Evolutionary conservation across 2,888 invertebrate genomes (phyloP), one percentile per base, ranked within the genome.

Genomic region (Shargacucullia verbasci): DNA sequence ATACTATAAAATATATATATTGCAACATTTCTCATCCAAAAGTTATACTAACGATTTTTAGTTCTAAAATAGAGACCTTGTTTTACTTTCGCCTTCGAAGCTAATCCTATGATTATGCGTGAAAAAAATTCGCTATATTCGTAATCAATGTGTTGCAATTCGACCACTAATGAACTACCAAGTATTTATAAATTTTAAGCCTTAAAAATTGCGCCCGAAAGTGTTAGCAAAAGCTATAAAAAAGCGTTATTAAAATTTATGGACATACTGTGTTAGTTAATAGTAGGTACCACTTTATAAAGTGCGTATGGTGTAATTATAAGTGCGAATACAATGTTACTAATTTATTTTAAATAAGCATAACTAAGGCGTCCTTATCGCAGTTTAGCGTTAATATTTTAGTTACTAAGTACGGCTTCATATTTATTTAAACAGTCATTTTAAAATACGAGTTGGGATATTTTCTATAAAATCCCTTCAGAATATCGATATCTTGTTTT

Each of bases 201-300:
- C 31, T 44, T n/a, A 12, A 44, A 60, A 64, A 40, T 57, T 59
- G 39, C 31, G n/a, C 20, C 47, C 14, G 35, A 53, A 52, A 11
- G 54, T 70, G 45, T 65, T 52, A 39, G 40, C 33, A 7, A 39
- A 43, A 50, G 71, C 67, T 46, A 67, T 75, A 67, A 71, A 63
- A 70, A 58, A 70, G 34, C 38, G 56, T 62, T 72, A 64, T 68
- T 72, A 61, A 65, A 45, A 58, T 68, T 73, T 71, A 59, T 67
- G 11, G 53, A 44, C 59, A 34, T 53, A 55, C 66, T 54, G 60
- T 61, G 57, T 45, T 45, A 68, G 59, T 68, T 63, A 55, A 14
- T 39, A 49, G 37, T 59, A 52, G 47, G 37, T 59, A 52, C 2
- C 20, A 20, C 2, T 20, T 20, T 20, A 20, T 61, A 49, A 60